Percentiles rank a stretch among this genome's conserved stretches.
Evolutionary conservation across 1,140 invertebrate species (phyloP).

Genomic region (Bombus consobrinus): DNA sequence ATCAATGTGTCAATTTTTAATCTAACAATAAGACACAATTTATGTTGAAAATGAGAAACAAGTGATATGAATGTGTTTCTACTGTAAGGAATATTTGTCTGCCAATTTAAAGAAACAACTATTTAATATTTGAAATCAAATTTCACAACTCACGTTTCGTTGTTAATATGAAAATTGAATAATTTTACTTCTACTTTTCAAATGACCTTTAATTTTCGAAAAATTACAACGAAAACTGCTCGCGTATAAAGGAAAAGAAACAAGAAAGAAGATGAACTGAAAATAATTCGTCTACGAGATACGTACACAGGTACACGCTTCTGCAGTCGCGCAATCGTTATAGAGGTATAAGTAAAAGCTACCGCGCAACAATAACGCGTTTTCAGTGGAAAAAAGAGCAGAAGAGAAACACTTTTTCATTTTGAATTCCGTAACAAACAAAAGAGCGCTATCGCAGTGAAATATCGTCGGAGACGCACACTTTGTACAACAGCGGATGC

Average conservation of each 20-base stretch:
- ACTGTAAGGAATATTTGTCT: not conserved
- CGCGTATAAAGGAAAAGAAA: not conserved
- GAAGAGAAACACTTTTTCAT: constrained; percentile 20
- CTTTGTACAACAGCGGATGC: constrained; percentile 44
- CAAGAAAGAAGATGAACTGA: not conserved
- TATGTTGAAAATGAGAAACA: too few species aligned
- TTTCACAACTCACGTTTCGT: not conserved
- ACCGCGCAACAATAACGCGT: not conserved
- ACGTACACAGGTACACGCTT: not conserved
- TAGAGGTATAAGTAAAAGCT: not conserved
- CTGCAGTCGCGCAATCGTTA: not conserved
- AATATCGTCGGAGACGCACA: constrained; percentile 9
- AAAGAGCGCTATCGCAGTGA: constrained; percentile 9
- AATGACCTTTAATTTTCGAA: not conserved
- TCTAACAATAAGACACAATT: too few species aligned
- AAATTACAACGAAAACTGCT: not conserved
- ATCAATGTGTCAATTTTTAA: too few species aligned
- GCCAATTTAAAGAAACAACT: not conserved
- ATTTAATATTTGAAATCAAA: too few species aligned
- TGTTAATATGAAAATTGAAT: too few species aligned
- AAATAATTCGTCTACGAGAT: not conserved
- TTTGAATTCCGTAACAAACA: constrained; percentile 22
- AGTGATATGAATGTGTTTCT: too few species aligned
- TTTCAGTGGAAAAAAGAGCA: not conserved
- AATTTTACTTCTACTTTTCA: too few species aligned